Evolutionary conservation across 2,888 invertebrate species (phyloP), one percentile per base, ranked within the genome.

Genomic region (Mamestra brassicae): DNA sequence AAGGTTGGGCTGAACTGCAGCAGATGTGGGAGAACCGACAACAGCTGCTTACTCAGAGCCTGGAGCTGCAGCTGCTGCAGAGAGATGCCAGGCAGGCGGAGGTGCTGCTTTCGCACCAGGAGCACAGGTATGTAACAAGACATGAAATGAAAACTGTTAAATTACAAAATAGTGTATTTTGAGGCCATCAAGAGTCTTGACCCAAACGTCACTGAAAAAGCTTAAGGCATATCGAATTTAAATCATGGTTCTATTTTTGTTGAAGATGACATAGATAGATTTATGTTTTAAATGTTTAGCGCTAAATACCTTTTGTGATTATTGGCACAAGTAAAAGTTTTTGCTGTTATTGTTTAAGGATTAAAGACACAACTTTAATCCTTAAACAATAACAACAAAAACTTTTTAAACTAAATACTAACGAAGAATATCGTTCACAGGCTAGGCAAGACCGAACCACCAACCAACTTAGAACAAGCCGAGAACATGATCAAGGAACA

Each of bases 21-120:
- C 99, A 99, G 96, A 99, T 99, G 99, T 99, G 99, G 99, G 99
- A 99, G 94, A 99, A 99, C 96, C 96, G 99, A 52, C 99, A 99
- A 93, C 98, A 99, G 88, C 96, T 99, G 86, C 97, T 99, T 38
- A 98, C 99, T 2, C 99, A 99, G 96, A 99, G 99, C 87, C 97
- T 99, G 87, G 99, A 99, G 94, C 97, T 99, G 89, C 99, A 99
- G 94, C 98, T 99, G 94, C 98, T 99, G 97, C 98, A 99, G 95
- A 97, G 99, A 4, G 99, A 99, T 94, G 99, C 99, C 26, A 97
- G 99, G 73, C 99, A 99, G 96, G 99, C 99, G 1, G 99, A 99
- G 95, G 99, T 99, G 76, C 97, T 99, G 88, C 97, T 99, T 65
- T 99, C 99, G 67, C 99, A 99, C 95, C 99, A 99, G 97, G 99